A percentile compares a stretch with the other conserved stretches of the same genome.
Evolutionary conservation across 2,797 vertebrate genomes (phyloP).

Genomic region (Tadarida brasiliensis): DNA sequence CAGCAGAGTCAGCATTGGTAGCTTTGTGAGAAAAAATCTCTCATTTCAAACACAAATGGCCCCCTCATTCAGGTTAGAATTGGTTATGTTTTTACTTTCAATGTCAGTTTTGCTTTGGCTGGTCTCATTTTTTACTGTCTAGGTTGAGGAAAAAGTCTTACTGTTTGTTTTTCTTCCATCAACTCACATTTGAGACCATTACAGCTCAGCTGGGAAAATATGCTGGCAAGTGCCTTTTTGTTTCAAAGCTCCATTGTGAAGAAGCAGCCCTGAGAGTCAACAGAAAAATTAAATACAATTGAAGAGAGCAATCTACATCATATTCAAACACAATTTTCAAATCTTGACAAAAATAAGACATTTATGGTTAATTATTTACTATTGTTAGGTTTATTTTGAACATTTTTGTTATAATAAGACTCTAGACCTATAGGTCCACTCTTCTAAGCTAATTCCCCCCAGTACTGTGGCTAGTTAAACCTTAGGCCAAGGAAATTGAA

Average conservation of each 20-base stretch:
- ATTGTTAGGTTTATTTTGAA: slow-evolving; percentile 35
- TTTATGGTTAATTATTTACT: slow-evolving; percentile 59
- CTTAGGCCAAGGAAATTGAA: slow-evolving; percentile 15
- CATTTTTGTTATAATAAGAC: not conserved
- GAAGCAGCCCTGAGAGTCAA: slow-evolving; percentile 48
- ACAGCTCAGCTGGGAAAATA: slow-evolving; percentile 68
- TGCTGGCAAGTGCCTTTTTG: slow-evolving; percentile 48
- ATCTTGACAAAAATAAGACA: slow-evolving; percentile 51
- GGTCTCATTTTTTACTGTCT: not conserved
- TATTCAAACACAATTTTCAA: slow-evolving; percentile 67
- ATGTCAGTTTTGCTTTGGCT: slow-evolving; percentile 58
- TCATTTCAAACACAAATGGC: not conserved
- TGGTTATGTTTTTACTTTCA: slow-evolving; percentile 1
- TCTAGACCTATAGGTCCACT: not conserved
- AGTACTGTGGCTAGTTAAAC: not conserved
- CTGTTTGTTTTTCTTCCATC: slow-evolving; percentile 70
- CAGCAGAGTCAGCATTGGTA: not conserved
- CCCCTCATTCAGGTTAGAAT: not conserved
- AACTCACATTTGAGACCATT: slow-evolving; percentile 70
- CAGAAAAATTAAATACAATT: slow-evolving; percentile 71
- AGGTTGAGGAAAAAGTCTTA: slow-evolving; percentile 31
- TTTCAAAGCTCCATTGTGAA: slow-evolving; percentile 65
- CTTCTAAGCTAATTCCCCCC: not conserved
- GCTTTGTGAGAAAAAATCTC: not conserved
- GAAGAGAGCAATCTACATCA: slow-evolving; percentile 41